phyloP scores from a whole-genome alignment of 2,888 invertebrate genomes.

The Leptarthrus brevirostris region DNA sequence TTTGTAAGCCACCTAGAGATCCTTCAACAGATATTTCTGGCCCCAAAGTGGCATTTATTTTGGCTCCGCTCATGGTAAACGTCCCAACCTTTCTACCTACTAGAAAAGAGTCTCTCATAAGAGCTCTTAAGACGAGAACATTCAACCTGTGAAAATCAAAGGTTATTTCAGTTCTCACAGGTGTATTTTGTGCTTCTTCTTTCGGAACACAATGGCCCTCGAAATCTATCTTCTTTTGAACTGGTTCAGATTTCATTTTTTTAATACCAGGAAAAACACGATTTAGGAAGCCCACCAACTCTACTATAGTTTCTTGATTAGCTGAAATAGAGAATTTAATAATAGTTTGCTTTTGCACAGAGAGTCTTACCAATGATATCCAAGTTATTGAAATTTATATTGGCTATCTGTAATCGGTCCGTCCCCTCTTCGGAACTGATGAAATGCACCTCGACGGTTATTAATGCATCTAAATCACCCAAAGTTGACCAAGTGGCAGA shows the following conservation, averaged over 20 bases:
- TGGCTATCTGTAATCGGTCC: constrained; percentile 78
- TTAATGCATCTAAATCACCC: constrained; percentile 76
- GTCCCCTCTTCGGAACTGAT: constrained; percentile 67
- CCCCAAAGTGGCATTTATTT: constrained; percentile 86
- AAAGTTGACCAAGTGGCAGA: constrained; percentile 59
- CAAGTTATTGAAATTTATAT: constrained; percentile 92
- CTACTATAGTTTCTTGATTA: constrained; percentile 95
- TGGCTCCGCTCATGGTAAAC: constrained; percentile 90
- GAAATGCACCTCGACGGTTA: constrained; percentile 83
- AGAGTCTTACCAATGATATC: constrained; percentile 85
- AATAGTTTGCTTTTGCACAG: neutral
- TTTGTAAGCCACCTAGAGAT: constrained; percentile 91
- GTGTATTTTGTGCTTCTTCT: neutral
- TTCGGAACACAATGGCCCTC: neutral
- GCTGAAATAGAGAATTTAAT: constrained; percentile 69
- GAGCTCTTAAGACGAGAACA: constrained; percentile 84
- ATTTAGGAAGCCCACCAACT: constrained; percentile 88
- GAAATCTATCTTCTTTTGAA: neutral
- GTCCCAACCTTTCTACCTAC: constrained; percentile 92
- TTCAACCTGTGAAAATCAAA: constrained; percentile 95
- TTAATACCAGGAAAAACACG: constrained; percentile 71
- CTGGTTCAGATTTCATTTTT: constrained; percentile 32
- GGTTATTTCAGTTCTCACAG: constrained; percentile 80
- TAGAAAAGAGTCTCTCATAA: constrained; percentile 76
- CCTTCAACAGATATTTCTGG: constrained; percentile 78